Conservation (phyloP, 2,888 invertebrate species). For the Mayetiola destructor region DNA sequence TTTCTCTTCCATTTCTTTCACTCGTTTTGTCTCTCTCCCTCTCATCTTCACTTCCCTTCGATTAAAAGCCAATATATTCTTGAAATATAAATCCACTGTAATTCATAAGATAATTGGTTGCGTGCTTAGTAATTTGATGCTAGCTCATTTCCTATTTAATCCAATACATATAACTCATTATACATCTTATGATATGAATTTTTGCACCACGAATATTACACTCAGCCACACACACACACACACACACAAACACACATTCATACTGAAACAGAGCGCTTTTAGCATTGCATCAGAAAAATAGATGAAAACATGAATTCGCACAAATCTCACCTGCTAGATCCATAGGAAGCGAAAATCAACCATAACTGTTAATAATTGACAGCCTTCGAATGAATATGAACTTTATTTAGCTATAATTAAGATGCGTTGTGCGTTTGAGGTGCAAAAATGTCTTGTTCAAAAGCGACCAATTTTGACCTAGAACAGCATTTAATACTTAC, state of each 20-base stretch:
- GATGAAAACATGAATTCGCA: no score
- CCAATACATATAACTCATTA: slow-evolving; percentile 6
- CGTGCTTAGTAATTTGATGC: slow-evolving; percentile 5
- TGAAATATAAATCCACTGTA: slow-evolving; percentile 2
- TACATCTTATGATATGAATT: neutral
- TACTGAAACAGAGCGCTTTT: neutral
- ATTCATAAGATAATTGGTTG: slow-evolving; percentile 10
- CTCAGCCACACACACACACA: no score
- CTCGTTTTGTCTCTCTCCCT: neutral
- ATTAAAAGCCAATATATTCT: slow-evolving; percentile 10
- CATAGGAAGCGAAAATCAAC: no score
- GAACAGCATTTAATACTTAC: no score
- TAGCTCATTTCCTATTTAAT: slow-evolving; percentile 11
- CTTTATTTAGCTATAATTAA: no score
- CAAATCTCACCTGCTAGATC: no score
- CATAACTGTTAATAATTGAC: no score
- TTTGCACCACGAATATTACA: neutral
- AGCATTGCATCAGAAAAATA: no score
- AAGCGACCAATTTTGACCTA: no score
- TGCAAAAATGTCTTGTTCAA: no score
- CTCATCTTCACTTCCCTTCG: neutral
- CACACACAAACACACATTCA: neutral
- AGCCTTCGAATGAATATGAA: no score
- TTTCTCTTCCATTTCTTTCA: neutral
- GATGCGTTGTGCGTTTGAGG: no score